Base-by-base conservation (phyloP, 2,888 invertebrate genomes). In the Chrysolina oricalcia region DNA sequence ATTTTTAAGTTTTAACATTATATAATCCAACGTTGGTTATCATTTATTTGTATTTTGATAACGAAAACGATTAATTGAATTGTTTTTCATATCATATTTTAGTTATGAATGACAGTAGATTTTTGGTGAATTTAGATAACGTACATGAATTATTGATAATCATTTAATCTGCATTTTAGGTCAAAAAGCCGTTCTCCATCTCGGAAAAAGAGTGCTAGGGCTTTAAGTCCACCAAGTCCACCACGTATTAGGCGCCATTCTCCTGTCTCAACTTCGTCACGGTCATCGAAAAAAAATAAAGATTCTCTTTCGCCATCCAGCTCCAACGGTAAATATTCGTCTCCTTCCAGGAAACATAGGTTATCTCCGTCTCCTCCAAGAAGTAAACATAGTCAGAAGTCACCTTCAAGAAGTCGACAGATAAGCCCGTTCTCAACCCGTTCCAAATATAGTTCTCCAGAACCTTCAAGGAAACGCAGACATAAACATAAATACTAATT, bases 401-500 rank as follows among this genome's bases (percentile, higher is more conserved):
- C 87, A 13, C 87, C 89, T 63, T 86, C 87, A 11, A 79, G 76
- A 73, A 85, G 81, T 72, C 87, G 84, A 53, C 80, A 78, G 62
- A 46, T 62, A 70, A 85, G 86, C 53, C 84, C 86, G 2, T 84
- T 87, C n/a, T 84, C 86, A 19, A 82, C 85, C 13, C 78, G 85
- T 59, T 85, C 87, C 13, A 83, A 85, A 48, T 86, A 87, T 66
- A 85, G 86, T 74, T 88, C 89, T 4, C 89, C 90, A 40, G 90
- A 90, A 43, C 86, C 88, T 27, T 87, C 90, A 35, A 88, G 89
- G 72, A 91, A 91, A 84, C 91, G 91, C 82, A 88, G 90, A 78
- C 91, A 91, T 80, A 91, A 91, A 83, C 91, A 91, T 84, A 91
- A 90, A 85, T 90, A 90, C 82, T 91, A 85, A 53, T 27, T 43